Evolutionary conservation across 2,113 vertebrate genomes (phyloP), one percentile per base, ranked within the genome.

Genomic region (Amphilophus citrinellus): DNA sequence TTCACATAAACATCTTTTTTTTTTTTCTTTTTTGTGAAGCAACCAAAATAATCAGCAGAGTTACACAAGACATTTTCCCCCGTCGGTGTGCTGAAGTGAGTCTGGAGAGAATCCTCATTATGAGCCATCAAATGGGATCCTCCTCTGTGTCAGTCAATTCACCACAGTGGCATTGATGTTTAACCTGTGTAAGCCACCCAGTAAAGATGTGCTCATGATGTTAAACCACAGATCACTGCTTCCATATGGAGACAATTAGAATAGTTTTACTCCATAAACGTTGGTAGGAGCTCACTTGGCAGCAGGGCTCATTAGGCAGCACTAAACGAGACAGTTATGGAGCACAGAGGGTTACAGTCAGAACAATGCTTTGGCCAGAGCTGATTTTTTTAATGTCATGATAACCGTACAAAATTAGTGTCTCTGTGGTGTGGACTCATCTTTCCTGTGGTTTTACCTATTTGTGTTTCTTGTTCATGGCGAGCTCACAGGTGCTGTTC

Each of bases 181-280:
- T 85, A 87, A 86, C 89, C 58, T 50, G 66, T 50, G 50, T 56
- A 60, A 61, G 84, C 68, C 87, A 84, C 78, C 73, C 63, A 22
- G 73, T 86, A 82, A 87, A 91, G 82, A 79, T 15, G 9, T 22
- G 77, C 83, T 84, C n/a, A 68, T 60, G 44, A 79, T 18, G 11
- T 14, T 79, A 80, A 88, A 87, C 56, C 76, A 65, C 61, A 66
- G 42, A 82, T 83, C 68, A 88, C 24, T 63, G 79, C 68, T 86
- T 78, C 88, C 93, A 94, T 87, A 90, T 77, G 92, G 91, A 89
- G 68, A 85, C 75, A 83, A 77, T 93, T 84, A 85, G 88, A 82
- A 84, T 83, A 76, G 62, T 47, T 88, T 93, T 89, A 87, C 84
- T 75, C 80, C 76, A 92, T 87, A 83, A 91, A 88, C 11, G 63